These are phyloP conservation scores for Etheostoma nigrum DNA, from an alignment of 2,797 vertebrate species.

Conservation along the genomic window DNA sequence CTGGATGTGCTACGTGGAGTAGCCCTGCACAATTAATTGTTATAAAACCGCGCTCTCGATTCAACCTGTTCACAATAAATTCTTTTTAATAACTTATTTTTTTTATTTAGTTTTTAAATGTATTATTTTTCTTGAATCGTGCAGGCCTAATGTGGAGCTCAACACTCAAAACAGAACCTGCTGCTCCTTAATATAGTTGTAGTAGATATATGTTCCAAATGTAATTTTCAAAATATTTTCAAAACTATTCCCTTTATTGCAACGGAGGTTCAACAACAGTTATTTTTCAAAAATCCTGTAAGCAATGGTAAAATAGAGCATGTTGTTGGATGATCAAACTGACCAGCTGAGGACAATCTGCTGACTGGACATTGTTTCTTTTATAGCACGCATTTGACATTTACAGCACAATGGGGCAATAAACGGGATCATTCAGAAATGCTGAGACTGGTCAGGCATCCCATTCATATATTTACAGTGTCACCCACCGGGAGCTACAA, in stretches of 20 bases:
- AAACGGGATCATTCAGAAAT: constrained; percentile 67
- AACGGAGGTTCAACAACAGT: neutral
- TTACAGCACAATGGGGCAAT: constrained; percentile 30
- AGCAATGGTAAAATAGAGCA: neutral
- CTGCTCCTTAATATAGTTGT: constrained; percentile 16
- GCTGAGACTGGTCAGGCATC: constrained; percentile 55
- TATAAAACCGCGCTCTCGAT: no score
- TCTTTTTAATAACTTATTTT: no score
- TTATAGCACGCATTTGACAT: constrained; percentile 25
- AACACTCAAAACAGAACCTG: constrained; percentile 42
- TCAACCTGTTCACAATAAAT: no score
- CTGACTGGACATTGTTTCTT: neutral
- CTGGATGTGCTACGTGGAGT: constrained; percentile 53
- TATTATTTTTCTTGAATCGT: no score
- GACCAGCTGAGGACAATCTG: constrained; percentile 3
- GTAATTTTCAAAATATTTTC: neutral
- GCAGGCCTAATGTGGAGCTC: constrained; percentile 7
- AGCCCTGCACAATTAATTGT: no score
- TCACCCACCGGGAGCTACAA: constrained; percentile 61
- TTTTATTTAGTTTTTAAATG: no score
- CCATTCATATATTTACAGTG: constrained; percentile 70
- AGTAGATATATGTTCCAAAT: neutral
- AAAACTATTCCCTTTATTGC: neutral
- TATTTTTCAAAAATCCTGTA: neutral
- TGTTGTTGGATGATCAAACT: neutral